Base-by-base conservation (phyloP, 2,888 invertebrate genomes). In the Encarsia formosa region DNA sequence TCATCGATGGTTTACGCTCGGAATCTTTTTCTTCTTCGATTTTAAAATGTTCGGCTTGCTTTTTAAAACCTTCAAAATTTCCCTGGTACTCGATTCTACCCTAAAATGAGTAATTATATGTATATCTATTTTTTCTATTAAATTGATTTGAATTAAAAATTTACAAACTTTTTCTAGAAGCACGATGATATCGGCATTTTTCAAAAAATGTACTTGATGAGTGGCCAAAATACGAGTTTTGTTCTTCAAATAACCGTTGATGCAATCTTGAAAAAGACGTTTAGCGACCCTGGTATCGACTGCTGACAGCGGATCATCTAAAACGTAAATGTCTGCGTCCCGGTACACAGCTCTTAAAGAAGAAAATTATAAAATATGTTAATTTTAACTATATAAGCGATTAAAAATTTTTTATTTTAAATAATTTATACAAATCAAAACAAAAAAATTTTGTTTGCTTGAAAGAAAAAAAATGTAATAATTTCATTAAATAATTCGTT, bases 221-320 rank as follows among this genome's bases (percentile, higher is more conserved):
- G 92, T 92, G 52, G 89, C 87, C 13, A 92, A 79, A 57, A 91
- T 80, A 23, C 87, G 78, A 3, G 87, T 86, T 66, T 85, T 82
- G 56, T 82, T 75, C 13, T 77, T 74, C 53, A 91, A 75, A 63
- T 81, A 82, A 0, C 80, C 81, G 59, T 71, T 74, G 49, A 88
- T 83, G 46, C 87, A 89, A 70, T 86, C 81, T 42, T 88, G 82
- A 65, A 88, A 88, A 3, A 91, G 73, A 67, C 86, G 84, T 54
- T 82, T 80, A 1, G 86, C 85, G n/a, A 90, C 89, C 52, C 83
- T 82, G 0, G 86, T 78, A 69, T 91, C 90, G 0, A 90, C 88
- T 1, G 89, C 88, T 54, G 86, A 86, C 2, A 90, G 71, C 0
- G 90, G 89, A 74, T 90, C 90, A 68, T 91, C 90, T 29, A 91